A percentile compares a stretch with the other conserved stretches of the same genome.
Evolutionary conservation across 2,888 invertebrate genomes (phyloP).

Genomic region (Romanomermis culicivorax): DNA sequence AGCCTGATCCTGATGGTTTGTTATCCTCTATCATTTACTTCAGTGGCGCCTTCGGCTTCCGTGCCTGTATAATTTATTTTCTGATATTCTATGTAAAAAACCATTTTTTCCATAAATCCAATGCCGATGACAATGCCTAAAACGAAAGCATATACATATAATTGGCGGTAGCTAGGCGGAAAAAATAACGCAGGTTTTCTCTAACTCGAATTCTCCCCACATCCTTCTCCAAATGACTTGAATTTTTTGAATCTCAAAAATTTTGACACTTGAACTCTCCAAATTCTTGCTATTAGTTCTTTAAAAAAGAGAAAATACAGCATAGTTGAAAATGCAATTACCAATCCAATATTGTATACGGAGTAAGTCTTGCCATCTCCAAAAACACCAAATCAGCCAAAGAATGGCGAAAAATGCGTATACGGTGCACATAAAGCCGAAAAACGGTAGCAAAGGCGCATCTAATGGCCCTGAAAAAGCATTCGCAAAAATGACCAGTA

Average conservation of each 20-base stretch:
- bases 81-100: slow-evolving; percentile 70
- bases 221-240: no score
- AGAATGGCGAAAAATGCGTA: slow-evolving; percentile 58
- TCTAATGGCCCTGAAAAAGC: slow-evolving; percentile 71
- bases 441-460: slow-evolving; percentile 73
- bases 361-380: slow-evolving; percentile 71
- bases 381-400: slow-evolving; percentile 60
- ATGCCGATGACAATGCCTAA: slow-evolving; percentile 25
- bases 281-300: no score
- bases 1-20: no score
- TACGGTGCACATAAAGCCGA: slow-evolving; percentile 64
- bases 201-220: no score
- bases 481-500: slow-evolving; percentile 44
- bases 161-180: no score
- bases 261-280: no score
- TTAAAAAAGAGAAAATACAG: no score
- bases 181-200: no score
- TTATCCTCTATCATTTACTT: no score
- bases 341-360: slow-evolving; percentile 91
- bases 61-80: slow-evolving; percentile 46
- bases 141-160: neutral
- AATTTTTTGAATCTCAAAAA: no score
- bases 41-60: slow-evolving; percentile 32
- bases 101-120: slow-evolving; percentile 45
- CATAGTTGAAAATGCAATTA: no score